Evolutionary conservation across 2,888 invertebrate species (phyloP).

Genomic region (Escarpia spicata): DNA sequence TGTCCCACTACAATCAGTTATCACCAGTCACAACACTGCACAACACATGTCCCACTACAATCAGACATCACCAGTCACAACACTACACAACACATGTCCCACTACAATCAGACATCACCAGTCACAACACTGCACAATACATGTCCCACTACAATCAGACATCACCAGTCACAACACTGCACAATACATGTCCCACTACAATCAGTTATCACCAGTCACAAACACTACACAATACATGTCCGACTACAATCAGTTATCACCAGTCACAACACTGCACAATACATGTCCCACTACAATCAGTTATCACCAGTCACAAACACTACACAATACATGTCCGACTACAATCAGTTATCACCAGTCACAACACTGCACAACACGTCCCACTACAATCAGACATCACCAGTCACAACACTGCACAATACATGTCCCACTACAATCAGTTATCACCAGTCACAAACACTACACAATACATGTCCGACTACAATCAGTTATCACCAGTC

Average conservation of each 20-base stretch:
- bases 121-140: no score
- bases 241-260: neutral
- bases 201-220: neutral
- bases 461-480: no score
- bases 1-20: neutral
- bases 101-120: no score
- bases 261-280: no score
- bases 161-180: neutral
- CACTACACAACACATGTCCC: neutral
- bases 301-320: no score
- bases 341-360: no score
- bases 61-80: constrained; percentile 91
- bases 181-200: neutral
- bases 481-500: neutral
- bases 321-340: no score
- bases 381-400: constrained; percentile 70
- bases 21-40: constrained; percentile 85
- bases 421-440: constrained; percentile 99
- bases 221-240: neutral
- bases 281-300: no score
- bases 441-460: constrained; percentile 81
- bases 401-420: constrained; percentile 90
- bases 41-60: constrained; percentile 99
- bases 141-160: no score
- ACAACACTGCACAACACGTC: constrained; percentile 80